Base-by-base conservation (phyloP, 2,113 vertebrate species). In the Chaetorhynchus papuensis region DNA sequence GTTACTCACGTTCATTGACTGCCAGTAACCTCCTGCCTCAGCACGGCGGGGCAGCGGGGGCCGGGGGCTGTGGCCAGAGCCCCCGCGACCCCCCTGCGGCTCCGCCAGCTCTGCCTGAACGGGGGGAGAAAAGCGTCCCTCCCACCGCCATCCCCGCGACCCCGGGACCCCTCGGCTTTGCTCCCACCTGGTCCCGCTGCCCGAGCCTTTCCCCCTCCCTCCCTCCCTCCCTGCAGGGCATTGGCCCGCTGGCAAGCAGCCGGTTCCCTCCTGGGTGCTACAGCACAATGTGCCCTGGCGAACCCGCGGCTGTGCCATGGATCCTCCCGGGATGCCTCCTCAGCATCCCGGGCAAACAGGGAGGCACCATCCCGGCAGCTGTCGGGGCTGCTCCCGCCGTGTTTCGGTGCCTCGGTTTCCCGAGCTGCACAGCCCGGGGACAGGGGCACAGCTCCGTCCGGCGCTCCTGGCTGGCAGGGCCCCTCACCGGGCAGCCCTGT, bases 1-100 rank as follows among this genome's bases (percentile, higher is more conserved):
- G 97, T 96, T 96, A 97, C 97, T 96, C 6, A 27, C 94, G 97
- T 97, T 96, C 97, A 96, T 90, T 96, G 97, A 94, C 97, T 97
- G 97, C 90, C 84, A 97, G 97, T 97, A 97, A 97, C 97, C 96
- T 95, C 87, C 94, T 7, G 95, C 72, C 53, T 75, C 85, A 3
- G 92, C 91, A 20, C 52, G 2, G 65, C 28, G 2, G 41, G 37
- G 21, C 27, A 1, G 59, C 83, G 20, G 1, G 12, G 8, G 8
- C 57, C 2, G 53, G 63, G 83, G 65, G 64, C 31, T 70, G 79
- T 0, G 14, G 17, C n/a, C 90, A 41, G 10, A 31, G 44, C 42
- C 81, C 9, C 33, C 7, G 3, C 15, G 11, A 66, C 18, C 47
- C 56, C 2, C 30, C 2, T 2, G 9, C 76, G 30, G 52, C 56